Evolutionary conservation across 2,797 vertebrate species (phyloP), one percentile per base, ranked within the genome.

Genomic region (Esox lucius): DNA sequence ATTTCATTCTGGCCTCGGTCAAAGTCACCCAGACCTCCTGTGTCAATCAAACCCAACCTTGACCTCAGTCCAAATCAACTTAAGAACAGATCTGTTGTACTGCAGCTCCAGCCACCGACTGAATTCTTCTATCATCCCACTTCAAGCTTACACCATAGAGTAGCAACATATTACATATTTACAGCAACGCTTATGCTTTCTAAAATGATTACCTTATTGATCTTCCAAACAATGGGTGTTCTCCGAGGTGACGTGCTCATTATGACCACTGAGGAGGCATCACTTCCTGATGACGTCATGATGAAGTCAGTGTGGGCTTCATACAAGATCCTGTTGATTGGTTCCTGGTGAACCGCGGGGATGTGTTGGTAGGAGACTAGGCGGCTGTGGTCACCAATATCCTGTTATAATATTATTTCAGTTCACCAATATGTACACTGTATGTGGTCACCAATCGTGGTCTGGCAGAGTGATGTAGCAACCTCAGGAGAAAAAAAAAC

Each of bases 241-340:
- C 79, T 84, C 80, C 76, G 89, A 15, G 74, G 69, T 19, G 79
- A 80, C 56, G 85, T 42, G 1, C 80, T 89, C 68, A 33, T 65
- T 72, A 89, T 91, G 42, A 91, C 85, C 26, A 84, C 79, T 16
- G 90, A 91, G 19, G 73, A 74, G 13, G 35, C 22, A 56, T 87
- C 70, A 56, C 86, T 90, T 62, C 87, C 82, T 4, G 91, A 89
- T 71, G 87, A 89, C 0, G 87, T 59, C 62, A 89, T 76, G 70
- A 89, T 68, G 67, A 89, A 49, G 1, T 86, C 82, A 67, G 75
- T 62, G 5, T 77, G 72, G n/a, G 87, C 68, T 19, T 92, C 84
- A 65, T 83, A 78, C 68, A 62, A 28, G 65, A 86, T 72, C 77
- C 78, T 87, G 87, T 87, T 90, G 81, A 90, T 76, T 31, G 87